Base-by-base conservation (phyloP, 2,888 invertebrate species). In the Tenthredo amoena region DNA sequence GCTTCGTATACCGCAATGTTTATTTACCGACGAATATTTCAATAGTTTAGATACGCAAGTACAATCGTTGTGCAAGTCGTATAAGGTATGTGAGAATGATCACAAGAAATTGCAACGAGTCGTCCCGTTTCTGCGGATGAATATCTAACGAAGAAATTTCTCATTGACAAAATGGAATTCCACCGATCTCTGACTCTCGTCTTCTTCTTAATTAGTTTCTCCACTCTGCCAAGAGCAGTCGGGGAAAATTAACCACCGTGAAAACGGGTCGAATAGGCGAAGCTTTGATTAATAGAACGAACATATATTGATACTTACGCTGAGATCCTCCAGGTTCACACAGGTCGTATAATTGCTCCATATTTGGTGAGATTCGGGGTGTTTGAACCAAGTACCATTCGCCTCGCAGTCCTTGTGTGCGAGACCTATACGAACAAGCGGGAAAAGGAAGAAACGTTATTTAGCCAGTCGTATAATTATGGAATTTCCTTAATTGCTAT, bases 321-420 rank as follows among this genome's bases (percentile, higher is more conserved):
- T 94, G 77, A 96, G 94, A 90, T 96, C 96, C 62, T 95, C 96
- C 68, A 95, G 90, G 92, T 97, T 96, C 86, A 98, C 95, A 94
- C 98, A 98, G 71, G 97, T 97, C 84, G 98, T 98, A 94, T 98
- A 98, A 94, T 98, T 98, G 89, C 98, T 97, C 98, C 98, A 98
- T 37, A 96, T 95, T 89, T 95, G 95, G 91, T 97, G 96, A 81
- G 96, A 96, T 86, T 94, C 95, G 12, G 97, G 97, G 94, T 98
- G 97, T 86, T 95, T 95, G 93, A 96, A 98, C 98, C 98, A 98
- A 77, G 96, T 96, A 26, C 97, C 98, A 91, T 97, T 96, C 34
- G 94, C 93, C 86, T 96, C 96, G 93, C 98, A 98, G 90, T 96
- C 96, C 94, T 98, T 97, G 94, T 97, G 97, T 77, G 98, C 98